These are phyloP conservation scores for Accipiter cooperii DNA, from an alignment of 2,113 vertebrate species.

Conservation along the genomic window DNA sequence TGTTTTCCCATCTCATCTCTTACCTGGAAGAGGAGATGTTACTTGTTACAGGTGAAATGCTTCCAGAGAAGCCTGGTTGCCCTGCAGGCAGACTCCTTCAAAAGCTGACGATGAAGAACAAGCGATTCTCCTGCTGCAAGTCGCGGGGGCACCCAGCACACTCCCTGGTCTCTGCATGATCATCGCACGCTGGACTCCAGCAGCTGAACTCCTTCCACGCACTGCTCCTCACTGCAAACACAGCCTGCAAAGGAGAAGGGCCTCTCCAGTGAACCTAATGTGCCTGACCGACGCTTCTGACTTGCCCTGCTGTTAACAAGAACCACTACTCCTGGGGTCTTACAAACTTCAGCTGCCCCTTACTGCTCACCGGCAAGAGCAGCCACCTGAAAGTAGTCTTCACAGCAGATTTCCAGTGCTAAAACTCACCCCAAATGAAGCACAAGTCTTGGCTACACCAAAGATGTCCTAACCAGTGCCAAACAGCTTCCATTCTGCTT, in stretches of 20 bases:
- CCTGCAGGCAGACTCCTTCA: background rate
- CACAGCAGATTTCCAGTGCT: background rate
- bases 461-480: background rate
- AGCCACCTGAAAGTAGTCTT: background rate
- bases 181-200: background rate
- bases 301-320: background rate
- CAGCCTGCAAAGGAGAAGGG: background rate
- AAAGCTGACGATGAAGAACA: background rate
- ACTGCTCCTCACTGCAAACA: background rate
- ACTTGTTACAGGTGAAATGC: background rate
- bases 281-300: rapidly evolving
- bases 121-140: background rate
- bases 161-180: background rate
- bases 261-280: background rate
- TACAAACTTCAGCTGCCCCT: background rate
- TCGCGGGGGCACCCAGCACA: background rate
- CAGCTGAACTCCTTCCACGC: background rate
- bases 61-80: background rate
- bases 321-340: background rate
- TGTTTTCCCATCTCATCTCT: background rate
- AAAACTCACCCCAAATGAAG: background rate
- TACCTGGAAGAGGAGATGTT: background rate
- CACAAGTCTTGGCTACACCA: rapidly evolving
- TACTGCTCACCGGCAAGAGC: background rate
- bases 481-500: background rate